A percentile compares a stretch with the other conserved stretches of the same genome.
Evolutionary conservation across 2,797 vertebrate genomes (phyloP).

Genomic region (Semotilus atromaculatus): DNA sequence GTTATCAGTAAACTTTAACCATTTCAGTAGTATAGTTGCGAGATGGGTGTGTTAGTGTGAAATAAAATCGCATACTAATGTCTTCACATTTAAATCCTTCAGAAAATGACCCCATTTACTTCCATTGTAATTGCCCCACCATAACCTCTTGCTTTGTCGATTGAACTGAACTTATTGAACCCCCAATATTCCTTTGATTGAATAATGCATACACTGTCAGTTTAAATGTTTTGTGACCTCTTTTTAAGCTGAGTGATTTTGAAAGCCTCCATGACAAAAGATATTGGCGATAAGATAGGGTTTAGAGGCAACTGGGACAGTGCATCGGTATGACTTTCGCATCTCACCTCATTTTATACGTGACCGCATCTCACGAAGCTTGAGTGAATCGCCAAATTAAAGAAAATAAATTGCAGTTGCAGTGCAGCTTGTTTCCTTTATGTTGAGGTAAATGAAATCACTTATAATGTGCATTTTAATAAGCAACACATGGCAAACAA

Average conservation of each 20-base stretch:
- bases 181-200: background rate
- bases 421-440: background rate
- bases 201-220: slow-evolving; percentile 1
- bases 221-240: slow-evolving; percentile 28
- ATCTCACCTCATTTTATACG: slow-evolving; percentile 25
- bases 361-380: background rate
- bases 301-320: slow-evolving; percentile 41
- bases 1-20: too few relatives aligned
- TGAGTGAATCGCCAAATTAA: background rate
- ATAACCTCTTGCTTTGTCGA: background rate
- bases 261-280: slow-evolving; percentile 26
- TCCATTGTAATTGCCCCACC: background rate
- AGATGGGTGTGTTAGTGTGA: too few relatives aligned
- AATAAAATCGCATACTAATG: too few relatives aligned
- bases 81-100: too few relatives aligned
- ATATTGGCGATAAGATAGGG: slow-evolving; percentile 32
- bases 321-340: slow-evolving; percentile 19
- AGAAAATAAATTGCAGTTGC: slow-evolving; percentile 19
- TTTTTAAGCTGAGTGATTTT: slow-evolving; percentile 28
- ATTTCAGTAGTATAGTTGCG: too few relatives aligned
- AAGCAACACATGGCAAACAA: background rate
- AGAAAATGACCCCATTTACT: too few relatives aligned
- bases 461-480: background rate
- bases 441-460: background rate
- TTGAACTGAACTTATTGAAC: background rate